Evolutionary conservation across 2,113 vertebrate species (phyloP), one percentile per base, ranked within the genome.

Genomic region (Fulica atra): DNA sequence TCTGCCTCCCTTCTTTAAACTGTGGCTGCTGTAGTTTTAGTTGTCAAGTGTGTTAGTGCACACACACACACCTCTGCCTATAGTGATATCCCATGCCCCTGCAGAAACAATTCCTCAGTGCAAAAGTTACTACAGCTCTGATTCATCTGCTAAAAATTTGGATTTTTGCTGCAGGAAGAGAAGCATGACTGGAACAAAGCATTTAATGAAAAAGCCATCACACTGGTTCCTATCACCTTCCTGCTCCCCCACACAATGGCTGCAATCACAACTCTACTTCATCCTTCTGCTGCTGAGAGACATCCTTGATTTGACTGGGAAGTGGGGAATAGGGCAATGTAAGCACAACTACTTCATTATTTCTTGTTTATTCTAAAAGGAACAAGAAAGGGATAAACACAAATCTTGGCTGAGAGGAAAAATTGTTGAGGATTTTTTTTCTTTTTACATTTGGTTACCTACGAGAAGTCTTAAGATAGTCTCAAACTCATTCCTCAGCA

Each of bases 281-380:
- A 81, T 95, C 76, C 72, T 86, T 57, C 76, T 92, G 95, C 64
- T 91, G 53, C 76, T 66, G 82, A 94, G 68, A 92, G 90, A 92
- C 64, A 83, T 15, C 38, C 86, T 86, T 84, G 72, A 90, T 94
- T 94, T 94, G 57, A 76, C 50, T 88, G 61, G 82, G 56, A 95
- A 86, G 76, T 23, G 25, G 61, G 93, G 86, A 96, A 90, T 61
- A 86, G 88, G 51, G 80, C 77, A 90, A 33, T 69, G 57, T 61
- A 92, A 90, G 80, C 26, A 83, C 38, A 96, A 88, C 26, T 25
- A 61, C 16, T 86, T 57, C 20, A 74, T 92, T 92, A 84, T 86
- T 94, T 93, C 88, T 84, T 94, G 53, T 89, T 95, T 94, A 89
- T 86, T 96, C 81, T 93, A 79, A 91, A 94, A 94, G 77, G 80